phyloP scores from a whole-genome alignment of 2,113 vertebrate species.

The Lontra canadensis region DNA sequence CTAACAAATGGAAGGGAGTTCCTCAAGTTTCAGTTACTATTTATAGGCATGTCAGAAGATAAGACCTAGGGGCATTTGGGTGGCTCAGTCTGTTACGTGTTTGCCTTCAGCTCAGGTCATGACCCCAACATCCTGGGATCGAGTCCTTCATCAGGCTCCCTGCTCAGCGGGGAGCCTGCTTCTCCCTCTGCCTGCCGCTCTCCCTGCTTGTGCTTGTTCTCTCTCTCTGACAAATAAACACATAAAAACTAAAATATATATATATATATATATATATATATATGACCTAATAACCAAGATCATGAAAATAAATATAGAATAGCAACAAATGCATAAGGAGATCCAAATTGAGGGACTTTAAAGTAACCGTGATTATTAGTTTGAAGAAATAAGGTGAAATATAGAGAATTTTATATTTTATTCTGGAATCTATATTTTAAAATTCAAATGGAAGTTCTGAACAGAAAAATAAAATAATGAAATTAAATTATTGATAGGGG shows the following conservation, averaged over 20 bases:
- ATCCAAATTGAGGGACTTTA: background rate
- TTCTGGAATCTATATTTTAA: background rate
- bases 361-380: background rate
- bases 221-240: too few relatives aligned
- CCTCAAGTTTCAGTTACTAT: background rate
- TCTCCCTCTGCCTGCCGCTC: too few relatives aligned
- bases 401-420: background rate
- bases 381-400: background rate
- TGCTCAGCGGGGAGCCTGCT: too few relatives aligned
- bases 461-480: background rate
- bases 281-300: background rate
- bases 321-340: background rate
- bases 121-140: too few relatives aligned
- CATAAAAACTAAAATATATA: too few relatives aligned
- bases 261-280: too few relatives aligned
- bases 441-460: conserved; percentile 13
- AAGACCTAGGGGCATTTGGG: background rate
- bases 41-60: background rate
- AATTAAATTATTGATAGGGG: background rate
- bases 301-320: background rate
- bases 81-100: too few relatives aligned
- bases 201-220: too few relatives aligned
- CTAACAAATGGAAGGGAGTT: background rate
- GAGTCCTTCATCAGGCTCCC: too few relatives aligned
- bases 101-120: too few relatives aligned